Percentiles rank a stretch among this genome's conserved stretches.
Conservation (phyloP, 2,888 invertebrate genomes). For the Pegoplata infirma region DNA sequence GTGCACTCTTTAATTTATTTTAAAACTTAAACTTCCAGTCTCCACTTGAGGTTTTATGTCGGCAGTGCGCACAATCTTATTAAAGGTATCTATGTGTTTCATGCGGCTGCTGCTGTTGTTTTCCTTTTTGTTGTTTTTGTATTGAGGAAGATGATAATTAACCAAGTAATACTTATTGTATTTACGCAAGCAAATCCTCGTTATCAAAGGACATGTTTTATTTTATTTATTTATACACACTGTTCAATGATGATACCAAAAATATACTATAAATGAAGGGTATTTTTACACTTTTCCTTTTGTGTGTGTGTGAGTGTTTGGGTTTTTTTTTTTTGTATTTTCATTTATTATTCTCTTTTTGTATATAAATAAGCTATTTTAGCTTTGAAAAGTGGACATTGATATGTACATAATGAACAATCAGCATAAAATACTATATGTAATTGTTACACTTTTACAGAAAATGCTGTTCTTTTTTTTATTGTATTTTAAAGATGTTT, state of each 20-base stretch:
- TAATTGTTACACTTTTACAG: no score
- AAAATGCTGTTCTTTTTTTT: no score
- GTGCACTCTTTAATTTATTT: neutral
- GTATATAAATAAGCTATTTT: constrained; percentile 48
- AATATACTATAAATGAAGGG: no score
- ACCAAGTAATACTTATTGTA: constrained; percentile 52
- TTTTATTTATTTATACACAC: neutral
- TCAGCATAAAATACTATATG: no score
- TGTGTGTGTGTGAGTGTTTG: no score
- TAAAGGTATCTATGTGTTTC: no score
- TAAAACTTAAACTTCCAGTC: constrained; percentile 41
- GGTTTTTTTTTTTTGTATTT: no score
- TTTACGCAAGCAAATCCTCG: constrained; percentile 61
- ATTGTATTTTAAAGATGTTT: no score
- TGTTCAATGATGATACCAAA: no score
- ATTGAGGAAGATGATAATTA: constrained; percentile 47
- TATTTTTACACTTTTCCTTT: constrained; percentile 8
- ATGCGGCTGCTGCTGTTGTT: no score
- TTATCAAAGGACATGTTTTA: constrained; percentile 59
- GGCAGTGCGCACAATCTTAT: constrained; percentile 40
- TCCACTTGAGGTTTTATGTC: constrained; percentile 20
- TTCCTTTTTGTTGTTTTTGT: neutral
- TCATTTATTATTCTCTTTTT: constrained; percentile 27
- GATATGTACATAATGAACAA: no score
- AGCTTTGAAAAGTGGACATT: constrained; percentile 22